Conservation (phyloP, 2,113 vertebrate species). For the Ictalurus punctatus region DNA sequence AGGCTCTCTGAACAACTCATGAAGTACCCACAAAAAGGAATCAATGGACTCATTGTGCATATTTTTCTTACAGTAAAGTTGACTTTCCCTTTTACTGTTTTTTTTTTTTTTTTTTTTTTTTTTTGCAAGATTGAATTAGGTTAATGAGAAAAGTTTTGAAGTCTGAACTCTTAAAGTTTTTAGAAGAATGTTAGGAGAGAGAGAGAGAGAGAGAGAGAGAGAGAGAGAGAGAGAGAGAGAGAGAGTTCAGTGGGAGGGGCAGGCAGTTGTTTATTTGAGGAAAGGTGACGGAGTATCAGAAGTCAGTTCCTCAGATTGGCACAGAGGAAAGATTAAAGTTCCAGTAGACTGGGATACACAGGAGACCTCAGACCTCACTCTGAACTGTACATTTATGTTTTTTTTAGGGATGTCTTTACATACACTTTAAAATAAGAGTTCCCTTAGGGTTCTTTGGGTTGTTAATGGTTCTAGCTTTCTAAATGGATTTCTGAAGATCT, state of each 20-base stretch:
- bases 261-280: slow-evolving; percentile 1
- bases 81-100: slow-evolving; percentile 10
- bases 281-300: neutral
- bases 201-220: neutral
- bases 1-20: slow-evolving; percentile 55
- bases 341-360: neutral
- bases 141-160: slow-evolving; percentile 35
- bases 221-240: neutral
- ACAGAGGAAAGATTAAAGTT: neutral
- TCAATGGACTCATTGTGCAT: slow-evolving; percentile 59
- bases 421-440: neutral
- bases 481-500: neutral
- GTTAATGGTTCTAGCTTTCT: neutral
- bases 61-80: slow-evolving; percentile 57
- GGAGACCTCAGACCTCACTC: neutral
- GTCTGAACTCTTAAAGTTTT: slow-evolving; percentile 1
- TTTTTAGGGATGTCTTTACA: neutral
- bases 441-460: neutral
- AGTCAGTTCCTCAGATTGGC: slow-evolving; percentile 28
- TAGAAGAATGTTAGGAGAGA: neutral
- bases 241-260: neutral
- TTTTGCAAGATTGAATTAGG: slow-evolving; percentile 38
- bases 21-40: slow-evolving; percentile 43
- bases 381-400: neutral
- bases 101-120: slow-evolving; percentile 14